Base-by-base conservation (phyloP, 2,797 vertebrate genomes). In the Lagodon rhomboides region DNA sequence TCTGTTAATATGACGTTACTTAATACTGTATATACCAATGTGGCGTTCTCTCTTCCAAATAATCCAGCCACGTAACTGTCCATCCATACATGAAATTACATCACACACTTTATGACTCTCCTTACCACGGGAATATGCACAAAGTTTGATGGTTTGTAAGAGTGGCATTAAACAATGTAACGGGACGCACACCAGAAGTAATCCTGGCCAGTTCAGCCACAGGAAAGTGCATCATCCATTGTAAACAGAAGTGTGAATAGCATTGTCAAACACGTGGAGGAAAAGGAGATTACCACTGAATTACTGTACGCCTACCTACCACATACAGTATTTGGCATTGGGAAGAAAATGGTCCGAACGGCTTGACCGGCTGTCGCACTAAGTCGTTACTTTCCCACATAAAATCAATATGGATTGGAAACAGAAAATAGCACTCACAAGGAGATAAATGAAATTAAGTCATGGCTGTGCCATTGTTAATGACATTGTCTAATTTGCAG, bases 401-500 rank as follows among this genome's bases (percentile, higher is more conserved):
- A 64, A 75, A 83, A 78, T 62, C 68, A 66, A 75, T 79, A n/a
- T 67, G 56, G 59, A 77, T 34, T 56, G 15, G 15, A 65, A 66
- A 75, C 12, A 27, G 43, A 75, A 71, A 68, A 72, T 59, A 77
- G 58, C 65, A 77, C 77, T 46, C 69, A 60, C 70, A 23, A 77
- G 30, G 73, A 82, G 70, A 91, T 85, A 78, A 91, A 85, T 73
- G 22, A 68, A 77, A 87, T 85, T 18, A 83, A 84, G 68, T 68
- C 3, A 3, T 16, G 68, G 58, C 78, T 47, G 75, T 68, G 71
- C 49, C 58, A 46, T 67, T 77, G 66, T 78, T 72, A 80, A 65
- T 53, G 71, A 79, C 66, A 43, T 54, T 55, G 77, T 78, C 75
- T 85, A 71, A 83, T 82, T 68, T 85, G 75, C 64, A 44, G 72